A percentile compares a stretch with the other conserved stretches of the same genome.
Conservation (phyloP, 2,888 invertebrate genomes). For the Chymomyza procnemis region DNA sequence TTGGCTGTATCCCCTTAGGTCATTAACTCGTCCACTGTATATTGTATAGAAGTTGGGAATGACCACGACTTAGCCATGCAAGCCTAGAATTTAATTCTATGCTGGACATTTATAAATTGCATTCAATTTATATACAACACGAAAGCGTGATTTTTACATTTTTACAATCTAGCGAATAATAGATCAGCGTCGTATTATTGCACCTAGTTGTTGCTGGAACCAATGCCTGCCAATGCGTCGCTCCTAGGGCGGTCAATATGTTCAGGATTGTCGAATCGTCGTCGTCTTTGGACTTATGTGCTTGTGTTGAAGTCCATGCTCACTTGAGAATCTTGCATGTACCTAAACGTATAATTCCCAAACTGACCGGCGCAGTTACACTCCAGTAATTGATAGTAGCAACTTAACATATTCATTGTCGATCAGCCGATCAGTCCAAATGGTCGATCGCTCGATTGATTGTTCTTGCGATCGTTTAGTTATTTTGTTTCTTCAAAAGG, state of each 20-base stretch:
- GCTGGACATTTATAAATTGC: conserved; percentile 78
- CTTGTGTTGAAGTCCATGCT: neutral
- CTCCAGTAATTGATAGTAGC: conserved; percentile 49
- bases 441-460: neutral
- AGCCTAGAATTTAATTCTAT: conserved; percentile 71
- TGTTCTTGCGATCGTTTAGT: neutral
- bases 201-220: conserved; percentile 8
- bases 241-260: neutral
- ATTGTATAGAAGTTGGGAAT: neutral
- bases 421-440: neutral
- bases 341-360: conserved; percentile 67
- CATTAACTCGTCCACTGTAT: neutral
- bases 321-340: conserved; percentile 12
- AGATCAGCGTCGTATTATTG: conserved; percentile 65
- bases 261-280: neutral
- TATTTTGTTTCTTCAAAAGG: neutral
- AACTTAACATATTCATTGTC: neutral
- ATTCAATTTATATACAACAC: conserved; percentile 77
- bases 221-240: neutral
- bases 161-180: conserved; percentile 72
- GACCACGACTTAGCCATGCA: conserved; percentile 19
- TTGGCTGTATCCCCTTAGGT: neutral
- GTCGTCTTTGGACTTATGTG: neutral
- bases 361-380: conserved; percentile 28
- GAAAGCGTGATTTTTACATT: conserved; percentile 74